These are phyloP conservation scores for Alcis repandata DNA, from an alignment of 2,888 invertebrate species.

Conservation along the genomic window DNA sequence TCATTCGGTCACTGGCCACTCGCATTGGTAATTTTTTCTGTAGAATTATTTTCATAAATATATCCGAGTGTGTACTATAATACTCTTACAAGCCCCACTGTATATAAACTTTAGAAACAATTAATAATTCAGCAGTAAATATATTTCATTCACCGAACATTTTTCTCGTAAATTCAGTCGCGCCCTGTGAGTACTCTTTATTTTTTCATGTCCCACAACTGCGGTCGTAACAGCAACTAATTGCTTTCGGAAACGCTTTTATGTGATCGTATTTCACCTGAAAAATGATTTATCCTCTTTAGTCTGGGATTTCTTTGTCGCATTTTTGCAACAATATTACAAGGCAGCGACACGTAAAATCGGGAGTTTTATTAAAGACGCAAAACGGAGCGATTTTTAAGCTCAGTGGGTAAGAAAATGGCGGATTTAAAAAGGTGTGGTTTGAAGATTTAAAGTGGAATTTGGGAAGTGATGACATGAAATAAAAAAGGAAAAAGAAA, in stretches of 20 bases:
- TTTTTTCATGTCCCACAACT: slow-evolving; percentile 73
- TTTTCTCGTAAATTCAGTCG: slow-evolving; percentile 38
- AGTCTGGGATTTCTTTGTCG: slow-evolving; percentile 70
- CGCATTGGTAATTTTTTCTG: no score
- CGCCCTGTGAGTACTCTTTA: slow-evolving; percentile 55
- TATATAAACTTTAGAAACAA: no score
- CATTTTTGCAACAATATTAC: slow-evolving; percentile 60
- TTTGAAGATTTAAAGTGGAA: background rate
- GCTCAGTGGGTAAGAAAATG: slow-evolving; percentile 36
- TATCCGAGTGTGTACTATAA: no score
- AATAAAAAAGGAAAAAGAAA: background rate
- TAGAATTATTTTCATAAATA: no score
- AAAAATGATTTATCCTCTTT: slow-evolving; percentile 80
- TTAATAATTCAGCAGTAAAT: no score
- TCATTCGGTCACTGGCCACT: no score
- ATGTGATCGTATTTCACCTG: slow-evolving; percentile 85
- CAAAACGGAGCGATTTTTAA: slow-evolving; percentile 25
- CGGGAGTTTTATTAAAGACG: slow-evolving; percentile 40
- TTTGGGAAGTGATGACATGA: background rate
- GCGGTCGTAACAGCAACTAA: slow-evolving; percentile 83
- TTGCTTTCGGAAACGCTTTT: slow-evolving; percentile 85
- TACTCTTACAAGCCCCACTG: no score
- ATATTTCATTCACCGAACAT: background rate
- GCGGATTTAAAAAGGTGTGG: slow-evolving; percentile 4
- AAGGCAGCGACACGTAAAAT: slow-evolving; percentile 41